These are phyloP conservation scores for Australoheros facetus DNA, from an alignment of 2,797 vertebrate species.

Conservation along the genomic window DNA sequence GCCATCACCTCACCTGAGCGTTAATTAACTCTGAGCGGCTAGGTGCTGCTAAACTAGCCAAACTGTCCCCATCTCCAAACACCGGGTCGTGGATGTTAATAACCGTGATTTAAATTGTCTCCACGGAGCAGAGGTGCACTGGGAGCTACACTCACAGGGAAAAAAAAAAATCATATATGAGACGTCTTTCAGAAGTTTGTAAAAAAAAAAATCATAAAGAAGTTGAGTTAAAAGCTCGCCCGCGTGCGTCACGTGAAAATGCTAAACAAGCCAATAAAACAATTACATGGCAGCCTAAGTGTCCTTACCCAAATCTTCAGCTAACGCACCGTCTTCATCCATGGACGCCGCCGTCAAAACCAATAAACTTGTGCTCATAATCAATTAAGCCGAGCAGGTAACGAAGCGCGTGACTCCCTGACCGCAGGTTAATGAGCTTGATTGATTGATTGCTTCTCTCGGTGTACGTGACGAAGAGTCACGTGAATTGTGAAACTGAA, in stretches of 20 bases:
- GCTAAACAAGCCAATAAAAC: slow-evolving; percentile 42
- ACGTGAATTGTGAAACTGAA: slow-evolving; percentile 27
- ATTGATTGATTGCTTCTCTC: slow-evolving; percentile 69
- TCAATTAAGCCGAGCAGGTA: slow-evolving; percentile 58
- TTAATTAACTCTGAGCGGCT: slow-evolving; percentile 67
- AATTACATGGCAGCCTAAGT: slow-evolving; percentile 34
- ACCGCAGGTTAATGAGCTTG: slow-evolving; percentile 37
- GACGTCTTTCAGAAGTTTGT: slow-evolving; percentile 32
- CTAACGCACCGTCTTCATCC: slow-evolving; percentile 63
- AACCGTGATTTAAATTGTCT: slow-evolving; percentile 23
- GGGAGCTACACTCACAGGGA: slow-evolving; percentile 21
- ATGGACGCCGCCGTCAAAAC: slow-evolving; percentile 60
- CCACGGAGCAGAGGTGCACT: slow-evolving; percentile 6
- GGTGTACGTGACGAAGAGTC: slow-evolving; percentile 11
- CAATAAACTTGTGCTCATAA: slow-evolving; percentile 61
- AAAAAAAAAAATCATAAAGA: background rate
- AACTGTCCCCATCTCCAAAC: slow-evolving; percentile 35
- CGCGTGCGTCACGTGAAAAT: background rate
- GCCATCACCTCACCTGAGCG: slow-evolving; percentile 60
- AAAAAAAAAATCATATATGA: rapidly evolving
- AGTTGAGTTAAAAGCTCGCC: background rate
- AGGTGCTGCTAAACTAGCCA: slow-evolving; percentile 61
- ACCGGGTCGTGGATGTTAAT: slow-evolving; percentile 69
- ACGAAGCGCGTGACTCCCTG: background rate
- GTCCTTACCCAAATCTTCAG: slow-evolving; percentile 75